Evolutionary conservation across 2,113 vertebrate species (phyloP).

Genomic region (Zonotrichia leucophrys): DNA sequence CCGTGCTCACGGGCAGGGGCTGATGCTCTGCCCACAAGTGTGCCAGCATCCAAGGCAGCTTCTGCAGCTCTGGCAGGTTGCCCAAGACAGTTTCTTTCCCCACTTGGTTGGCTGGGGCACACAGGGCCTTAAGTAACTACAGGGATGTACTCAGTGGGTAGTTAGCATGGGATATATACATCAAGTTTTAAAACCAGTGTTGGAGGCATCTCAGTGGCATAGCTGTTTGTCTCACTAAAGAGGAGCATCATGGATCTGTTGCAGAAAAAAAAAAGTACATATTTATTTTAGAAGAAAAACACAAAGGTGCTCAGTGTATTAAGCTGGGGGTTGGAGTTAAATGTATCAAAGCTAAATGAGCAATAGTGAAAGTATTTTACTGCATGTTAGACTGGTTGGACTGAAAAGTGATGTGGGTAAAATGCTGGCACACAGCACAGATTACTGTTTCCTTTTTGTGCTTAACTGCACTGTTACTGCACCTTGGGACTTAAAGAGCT

Average conservation of each 20-base stretch:
- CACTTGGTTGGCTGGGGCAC: background rate
- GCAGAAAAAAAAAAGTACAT: background rate
- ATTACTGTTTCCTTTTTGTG: background rate
- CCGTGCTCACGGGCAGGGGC: background rate
- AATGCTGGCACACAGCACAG: background rate
- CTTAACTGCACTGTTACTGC: background rate
- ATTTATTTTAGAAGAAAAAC: background rate
- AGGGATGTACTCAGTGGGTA: background rate
- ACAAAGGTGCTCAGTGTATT: background rate
- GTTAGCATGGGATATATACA: background rate
- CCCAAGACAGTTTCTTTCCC: background rate
- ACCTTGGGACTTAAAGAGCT: conserved; percentile 11
- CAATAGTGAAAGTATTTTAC: background rate
- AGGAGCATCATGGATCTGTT: background rate
- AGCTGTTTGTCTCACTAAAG: background rate
- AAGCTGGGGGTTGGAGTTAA: background rate
- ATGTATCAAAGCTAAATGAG: background rate
- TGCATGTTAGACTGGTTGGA: background rate
- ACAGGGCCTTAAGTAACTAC: background rate
- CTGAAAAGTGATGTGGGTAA: background rate
- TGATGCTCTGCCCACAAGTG: background rate
- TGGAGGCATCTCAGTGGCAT: background rate
- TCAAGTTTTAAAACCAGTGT: background rate
- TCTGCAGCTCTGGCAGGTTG: background rate
- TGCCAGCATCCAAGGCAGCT: background rate